Evolutionary conservation across 1,140 invertebrate species (phyloP), one percentile per base, ranked within the genome.

Genomic region (Trachymyrmex septentrionalis): DNA sequence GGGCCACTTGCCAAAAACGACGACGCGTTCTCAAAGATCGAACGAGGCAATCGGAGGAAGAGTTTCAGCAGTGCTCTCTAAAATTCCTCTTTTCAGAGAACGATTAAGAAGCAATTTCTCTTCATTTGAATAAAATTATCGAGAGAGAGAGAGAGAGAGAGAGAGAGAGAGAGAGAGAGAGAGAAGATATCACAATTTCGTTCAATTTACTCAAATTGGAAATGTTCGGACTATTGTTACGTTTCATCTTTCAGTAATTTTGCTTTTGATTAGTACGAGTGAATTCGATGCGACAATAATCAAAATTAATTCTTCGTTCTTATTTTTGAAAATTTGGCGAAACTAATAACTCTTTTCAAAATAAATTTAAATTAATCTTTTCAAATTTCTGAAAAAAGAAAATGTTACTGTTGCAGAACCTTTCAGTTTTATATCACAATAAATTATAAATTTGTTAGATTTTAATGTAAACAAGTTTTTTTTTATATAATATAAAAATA

Each of bases 21-120:
- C 80, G 14, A 59, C 24, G 48, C 10, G 4, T 69, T 80, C 66
- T 80, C 48, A 10, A 53, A 80, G 30, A 75, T 16, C 44, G 44
- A n/a, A 5, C 50, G 21, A 64, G n/a, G 10, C 27, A 16, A 16
- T 21, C 53, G 19, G 34, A 14, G 27, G 34, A 14, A n/a, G 4
- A 63, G 7, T 44, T 44, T 48, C 9, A 21, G 10, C 19, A 5
- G 19, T n/a, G 6, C 9, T 6, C 16, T 19, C 50, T 44, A 48
- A 34, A 38, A 44, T 55, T 61, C n/a, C 14, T 24, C 9, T 27
- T 63, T 61, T 27, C 34, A 3, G 4, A 10, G 24, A 77, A 77
- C 27, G 12, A 27, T 48, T 14, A 5, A 50, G 44, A 50, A 4
- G 7, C 9, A 21, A 16, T 10, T 24, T 19, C 3, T 69, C 27